Conservation (phyloP, 2,888 invertebrate species). For the Aethes cnicana region DNA sequence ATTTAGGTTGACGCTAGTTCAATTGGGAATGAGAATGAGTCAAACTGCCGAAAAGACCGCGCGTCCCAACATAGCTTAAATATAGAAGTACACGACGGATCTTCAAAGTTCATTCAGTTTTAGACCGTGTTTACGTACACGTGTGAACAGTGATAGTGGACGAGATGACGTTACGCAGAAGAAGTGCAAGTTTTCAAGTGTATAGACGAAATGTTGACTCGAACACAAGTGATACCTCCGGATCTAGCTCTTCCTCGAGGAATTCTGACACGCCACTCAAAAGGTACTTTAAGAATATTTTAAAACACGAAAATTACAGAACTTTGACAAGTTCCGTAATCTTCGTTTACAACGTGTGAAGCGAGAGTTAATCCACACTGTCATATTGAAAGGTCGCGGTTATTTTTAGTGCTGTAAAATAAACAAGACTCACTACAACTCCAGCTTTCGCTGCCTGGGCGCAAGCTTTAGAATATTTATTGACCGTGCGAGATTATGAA, state of each 20-base stretch:
- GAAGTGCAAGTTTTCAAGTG: slow-evolving; percentile 60
- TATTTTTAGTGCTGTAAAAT: slow-evolving; percentile 22
- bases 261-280: slow-evolving; percentile 61
- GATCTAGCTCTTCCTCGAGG: slow-evolving; percentile 60
- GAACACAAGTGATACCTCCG: slow-evolving; percentile 61
- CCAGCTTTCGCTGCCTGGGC: slow-evolving; percentile 34
- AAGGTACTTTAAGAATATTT: slow-evolving; percentile 49
- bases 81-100: slow-evolving; percentile 71
- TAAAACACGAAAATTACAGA: too few relatives aligned
- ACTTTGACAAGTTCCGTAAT: too few relatives aligned
- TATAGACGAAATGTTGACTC: slow-evolving; percentile 53
- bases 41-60: slow-evolving; percentile 43
- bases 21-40: slow-evolving; percentile 55
- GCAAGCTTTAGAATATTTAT: too few relatives aligned
- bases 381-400: slow-evolving; percentile 19
- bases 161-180: slow-evolving; percentile 50
- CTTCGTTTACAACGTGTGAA: neutral
- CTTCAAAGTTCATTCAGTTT: slow-evolving; percentile 40
- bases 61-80: slow-evolving; percentile 54
- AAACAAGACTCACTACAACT: slow-evolving; percentile 17
- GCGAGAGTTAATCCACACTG: neutral
- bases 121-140: slow-evolving; percentile 42
- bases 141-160: neutral
- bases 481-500: too few relatives aligned
- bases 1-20: slow-evolving; percentile 36